Evolutionary conservation across 2,113 vertebrate species (phyloP).

Genomic region (Misgurnus mizolepis): DNA sequence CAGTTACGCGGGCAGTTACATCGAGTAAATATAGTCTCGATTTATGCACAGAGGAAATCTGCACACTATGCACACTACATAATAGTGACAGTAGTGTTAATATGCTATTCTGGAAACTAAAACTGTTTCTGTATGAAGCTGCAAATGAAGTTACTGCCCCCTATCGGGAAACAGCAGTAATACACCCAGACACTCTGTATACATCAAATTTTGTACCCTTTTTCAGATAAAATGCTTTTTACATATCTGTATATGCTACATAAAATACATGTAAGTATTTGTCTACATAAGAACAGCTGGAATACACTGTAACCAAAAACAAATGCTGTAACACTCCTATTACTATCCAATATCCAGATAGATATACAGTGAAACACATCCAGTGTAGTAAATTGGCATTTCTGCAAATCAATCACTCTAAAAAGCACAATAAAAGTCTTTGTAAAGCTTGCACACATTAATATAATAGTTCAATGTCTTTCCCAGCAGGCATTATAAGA

Average conservation of each 20-base stretch:
- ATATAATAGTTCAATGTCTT: not conserved
- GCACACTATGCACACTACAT: no score
- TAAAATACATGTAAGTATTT: not conserved
- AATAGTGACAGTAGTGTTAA: no score
- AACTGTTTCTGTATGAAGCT: not conserved
- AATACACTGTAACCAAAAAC: not conserved
- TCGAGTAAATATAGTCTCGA: no score
- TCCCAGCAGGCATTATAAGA: not conserved
- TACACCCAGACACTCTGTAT: not conserved
- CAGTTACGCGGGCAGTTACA: no score
- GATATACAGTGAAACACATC: not conserved
- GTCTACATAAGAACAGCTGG: not conserved
- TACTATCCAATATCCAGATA: not conserved
- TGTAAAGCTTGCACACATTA: slow-evolving; percentile 23
- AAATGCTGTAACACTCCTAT: not conserved
- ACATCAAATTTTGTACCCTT: not conserved
- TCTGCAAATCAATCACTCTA: not conserved
- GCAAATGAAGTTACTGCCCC: not conserved
- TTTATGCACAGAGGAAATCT: no score
- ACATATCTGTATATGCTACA: no score
- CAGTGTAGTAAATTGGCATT: not conserved
- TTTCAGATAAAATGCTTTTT: not conserved
- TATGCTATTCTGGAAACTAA: no score
- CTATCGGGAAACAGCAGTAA: not conserved
- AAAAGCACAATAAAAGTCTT: slow-evolving; percentile 3